Conservation (phyloP, 2,113 vertebrate genomes). For the Aphyosemion australe region DNA sequence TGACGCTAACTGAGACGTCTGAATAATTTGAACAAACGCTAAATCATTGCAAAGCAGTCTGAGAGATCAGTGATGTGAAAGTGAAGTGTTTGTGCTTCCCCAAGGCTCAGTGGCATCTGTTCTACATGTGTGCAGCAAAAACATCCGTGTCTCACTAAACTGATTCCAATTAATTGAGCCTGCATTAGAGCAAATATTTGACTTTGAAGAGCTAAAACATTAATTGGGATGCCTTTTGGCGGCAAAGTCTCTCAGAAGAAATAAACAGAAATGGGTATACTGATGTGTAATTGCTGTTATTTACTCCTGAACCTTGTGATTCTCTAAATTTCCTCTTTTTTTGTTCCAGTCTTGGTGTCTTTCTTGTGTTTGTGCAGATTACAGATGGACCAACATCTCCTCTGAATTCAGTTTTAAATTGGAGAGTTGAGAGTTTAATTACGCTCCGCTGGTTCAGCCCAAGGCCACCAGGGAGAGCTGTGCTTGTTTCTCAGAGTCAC, state of each 20-base stretch:
- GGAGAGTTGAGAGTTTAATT: slow-evolving; percentile 57
- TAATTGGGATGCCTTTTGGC: slow-evolving; percentile 46
- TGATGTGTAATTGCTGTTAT: background rate
- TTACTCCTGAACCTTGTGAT: background rate
- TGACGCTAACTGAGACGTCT: slow-evolving; percentile 69
- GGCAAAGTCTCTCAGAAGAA: background rate
- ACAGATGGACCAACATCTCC: slow-evolving; percentile 26
- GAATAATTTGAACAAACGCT: slow-evolving; percentile 73
- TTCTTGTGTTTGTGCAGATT: slow-evolving; percentile 27
- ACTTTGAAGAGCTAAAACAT: slow-evolving; percentile 55
- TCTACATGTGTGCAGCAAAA: slow-evolving; percentile 70
- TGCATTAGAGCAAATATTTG: slow-evolving; percentile 72
- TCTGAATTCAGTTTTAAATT: slow-evolving; percentile 57
- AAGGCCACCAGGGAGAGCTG: slow-evolving; percentile 74
- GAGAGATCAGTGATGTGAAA: slow-evolving; percentile 62
- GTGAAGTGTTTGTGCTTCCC: slow-evolving; percentile 69
- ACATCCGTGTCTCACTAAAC: slow-evolving; percentile 67
- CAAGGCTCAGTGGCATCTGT: slow-evolving; percentile 74
- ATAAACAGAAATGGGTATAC: background rate
- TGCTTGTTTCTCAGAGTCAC: slow-evolving; percentile 44
- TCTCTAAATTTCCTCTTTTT: too few relatives aligned
- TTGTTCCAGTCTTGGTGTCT: background rate
- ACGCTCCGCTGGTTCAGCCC: slow-evolving; percentile 53
- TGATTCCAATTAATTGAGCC: slow-evolving; percentile 73
- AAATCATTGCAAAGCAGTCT: slow-evolving; percentile 72